Base-by-base conservation (phyloP, 2,888 invertebrate genomes). In the Dicycla oo region DNA sequence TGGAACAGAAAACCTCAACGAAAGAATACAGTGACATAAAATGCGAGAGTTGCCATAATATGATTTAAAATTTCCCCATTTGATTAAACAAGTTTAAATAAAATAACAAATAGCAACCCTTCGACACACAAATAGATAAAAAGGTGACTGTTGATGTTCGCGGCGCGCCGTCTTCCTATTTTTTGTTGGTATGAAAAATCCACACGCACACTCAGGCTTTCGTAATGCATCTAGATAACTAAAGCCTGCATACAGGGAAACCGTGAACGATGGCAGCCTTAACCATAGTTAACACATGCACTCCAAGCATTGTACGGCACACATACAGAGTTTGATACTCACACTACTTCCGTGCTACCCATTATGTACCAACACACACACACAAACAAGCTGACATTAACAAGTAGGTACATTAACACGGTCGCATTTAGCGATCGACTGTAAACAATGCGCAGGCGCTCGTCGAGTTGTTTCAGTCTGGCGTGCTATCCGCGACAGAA, bases 371-470 rank as follows among this genome's bases (percentile, higher is more conserved):
- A 26, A 57, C 51, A 53, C 60, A 26, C 66, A 26, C 66, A 58
- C 34, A 58, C 23, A 62, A 1, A 51, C 40, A 11, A 13, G n/a
- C 30, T 45, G 61, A 69, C 65, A 72, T 64, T 61, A 72, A 66
- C 79, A 43, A 65, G 69, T 78, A 73, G 78, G 62, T 62, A 66
- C 68, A 58, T 82, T 77, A 79, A 72, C 68, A 80, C 69, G 76
- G 47, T 74, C 72, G 69, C 69, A 75, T 80, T 72, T 80, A 72
- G 76, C 80, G 38, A 72, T 57, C 54, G 68, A 38, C 63, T 75
- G 78, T 83, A 82, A 82, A 82, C 82, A 83, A 82, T 70, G 71
- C 75, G 53, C 80, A 57, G 20, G 66, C 71, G 80, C 26, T 77
- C 66, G 67, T 67, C 61, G 54, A 69, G 54, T 77, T 30, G 61